Base-by-base conservation (phyloP, 2,888 invertebrate species). In the Megalurothrips usitatus region DNA sequence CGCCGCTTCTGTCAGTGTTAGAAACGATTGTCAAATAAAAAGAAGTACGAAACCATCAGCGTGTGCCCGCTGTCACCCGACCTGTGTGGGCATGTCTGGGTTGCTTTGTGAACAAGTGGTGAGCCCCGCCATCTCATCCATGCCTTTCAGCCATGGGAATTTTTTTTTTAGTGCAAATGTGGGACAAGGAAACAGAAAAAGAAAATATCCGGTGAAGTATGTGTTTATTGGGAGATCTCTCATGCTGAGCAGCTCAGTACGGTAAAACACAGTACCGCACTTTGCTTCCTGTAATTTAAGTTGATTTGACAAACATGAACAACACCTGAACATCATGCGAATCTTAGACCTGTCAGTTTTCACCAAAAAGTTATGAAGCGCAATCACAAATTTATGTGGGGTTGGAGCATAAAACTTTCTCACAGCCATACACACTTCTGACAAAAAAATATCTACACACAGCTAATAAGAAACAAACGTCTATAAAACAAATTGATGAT, bases 351-450 rank as follows among this genome's bases (percentile, higher is more conserved):
- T 75, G 23, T 26, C 1, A 23, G 68, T 75, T 26, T 26, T 26
- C 26, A 75, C 68, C 68, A 75, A 26, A 75, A 26, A 26, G 9
- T 75, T 75, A 75, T 12, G 14, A 26, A 26, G 68, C 26, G 26
- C 68, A 75, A 75, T 75, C 68, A 75, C 23, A 75, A 43, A 75
- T 75, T 75, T 75, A 75, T 12, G 17, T 26, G 68, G 26, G 26
- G 68, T 75, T 75, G 68, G 68, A 75, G 68, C 68, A n/a, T 75
- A 75, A 75, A 26, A 75, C 68, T 23, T 75, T 75, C 68, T 75
- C 68, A 75, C 68, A 75, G 68, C 68, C 68, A 75, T 75, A 75
- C 68, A 75, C 68, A 75, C 68, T 26, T 75, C 68, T 75, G 26
- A 75, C 68, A 75, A 75, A 26, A 68, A 58, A 68, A 75, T 12